Evolutionary conservation across 2,113 vertebrate species (phyloP), one percentile per base, ranked within the genome.

Genomic region (Leucosticte australis): DNA sequence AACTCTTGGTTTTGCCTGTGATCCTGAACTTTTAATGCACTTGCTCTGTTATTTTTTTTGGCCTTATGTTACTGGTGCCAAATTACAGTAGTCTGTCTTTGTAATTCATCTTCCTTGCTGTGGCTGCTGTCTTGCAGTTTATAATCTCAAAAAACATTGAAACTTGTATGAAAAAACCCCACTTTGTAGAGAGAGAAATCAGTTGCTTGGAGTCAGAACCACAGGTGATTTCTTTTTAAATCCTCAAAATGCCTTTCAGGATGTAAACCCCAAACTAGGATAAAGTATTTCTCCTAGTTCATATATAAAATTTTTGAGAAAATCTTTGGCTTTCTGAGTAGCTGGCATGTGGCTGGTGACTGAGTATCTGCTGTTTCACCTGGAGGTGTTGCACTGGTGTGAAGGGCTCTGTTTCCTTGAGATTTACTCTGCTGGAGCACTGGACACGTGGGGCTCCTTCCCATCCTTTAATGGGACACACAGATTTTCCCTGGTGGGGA

Each of bases 111-210:
- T 84, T 92, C 59, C 89, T 78, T 83, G 42, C 87, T 57, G 46
- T 56, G 57, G 71, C 74, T 68, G 78, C 59, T 80, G 42, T 88
- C 37, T 83, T 47, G 52, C n/a, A 80, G 60, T 9, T 85, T 89
- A 80, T 83, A 91, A 87, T 97, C 41, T 92, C 64, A 30, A 24
- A 26, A 74, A 78, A 42, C 69, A 22, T 80, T 93, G 93, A 62
- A 83, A 50, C 47, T 81, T 59, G 5, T 44, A 15, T 23, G 56
- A 63, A 92, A 69, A 77, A 74, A 18, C 15, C 8, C 6, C 11
- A 62, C 49, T 92, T 75, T 94, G 56, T 69, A 49, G 87, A 77
- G 44, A 82, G 15, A 71, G 77, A 89, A 90, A 90, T 95, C 31
- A 49, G 82, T 49, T 94, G 57, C 57, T 83, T 31, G 37, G 70